Evolutionary conservation across 2,113 vertebrate species (phyloP).

Genomic region (Silurus asotus): DNA sequence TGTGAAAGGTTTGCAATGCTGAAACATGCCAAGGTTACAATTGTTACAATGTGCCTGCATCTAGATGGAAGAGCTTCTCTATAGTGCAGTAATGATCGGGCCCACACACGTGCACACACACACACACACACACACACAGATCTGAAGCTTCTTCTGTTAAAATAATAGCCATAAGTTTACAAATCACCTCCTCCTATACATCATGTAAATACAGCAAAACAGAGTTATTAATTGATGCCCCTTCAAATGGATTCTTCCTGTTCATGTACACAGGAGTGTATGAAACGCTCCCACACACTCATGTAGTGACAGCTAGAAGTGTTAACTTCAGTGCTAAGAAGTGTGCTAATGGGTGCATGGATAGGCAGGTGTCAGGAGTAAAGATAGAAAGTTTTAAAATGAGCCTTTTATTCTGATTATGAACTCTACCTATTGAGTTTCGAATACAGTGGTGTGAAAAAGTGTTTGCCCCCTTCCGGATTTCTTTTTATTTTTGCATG

Average conservation of each 20-base stretch:
- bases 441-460: not conserved
- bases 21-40: slow-evolving; percentile 25
- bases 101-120: not conserved
- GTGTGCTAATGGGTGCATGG: no score
- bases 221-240: no score
- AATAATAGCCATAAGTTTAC: not conserved
- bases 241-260: no score
- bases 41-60: slow-evolving; percentile 20
- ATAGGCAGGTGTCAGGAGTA: not conserved
- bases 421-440: not conserved
- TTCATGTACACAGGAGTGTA: no score
- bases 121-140: slow-evolving; percentile 1
- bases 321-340: no score
- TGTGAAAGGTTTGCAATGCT: not conserved
- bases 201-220: not conserved
- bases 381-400: not conserved
- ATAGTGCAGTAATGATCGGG: not conserved
- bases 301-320: no score
- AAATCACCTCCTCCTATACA: not conserved
- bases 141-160: not conserved
- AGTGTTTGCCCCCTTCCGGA: no score
- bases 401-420: not conserved
- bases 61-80: slow-evolving; percentile 22
- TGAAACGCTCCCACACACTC: no score
- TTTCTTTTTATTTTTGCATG: no score